These are phyloP conservation scores for Lacerta bilineata DNA, from an alignment of 2,797 vertebrate genomes.

Conservation along the genomic window DNA sequence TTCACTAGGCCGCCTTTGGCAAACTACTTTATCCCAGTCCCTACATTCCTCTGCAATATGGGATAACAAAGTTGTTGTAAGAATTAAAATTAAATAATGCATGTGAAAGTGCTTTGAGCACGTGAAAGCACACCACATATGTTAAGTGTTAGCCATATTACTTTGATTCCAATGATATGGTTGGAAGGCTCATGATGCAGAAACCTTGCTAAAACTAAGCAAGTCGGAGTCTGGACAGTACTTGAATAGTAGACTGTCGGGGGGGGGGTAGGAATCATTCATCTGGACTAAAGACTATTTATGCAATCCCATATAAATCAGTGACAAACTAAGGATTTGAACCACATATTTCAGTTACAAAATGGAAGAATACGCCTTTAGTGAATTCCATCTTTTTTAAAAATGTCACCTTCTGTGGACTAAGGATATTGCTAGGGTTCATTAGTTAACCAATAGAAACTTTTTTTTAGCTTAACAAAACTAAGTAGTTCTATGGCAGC, in stretches of 20 bases:
- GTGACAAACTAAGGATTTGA: neutral
- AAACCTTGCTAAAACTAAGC: neutral
- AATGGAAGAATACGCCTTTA: neutral
- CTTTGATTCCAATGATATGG: neutral
- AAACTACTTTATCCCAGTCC: no score
- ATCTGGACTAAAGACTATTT: neutral
- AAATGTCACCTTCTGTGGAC: neutral
- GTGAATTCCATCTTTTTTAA: neutral
- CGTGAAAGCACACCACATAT: no score
- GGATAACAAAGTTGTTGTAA: no score
- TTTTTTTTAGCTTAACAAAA: neutral
- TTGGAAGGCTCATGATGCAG: neutral
- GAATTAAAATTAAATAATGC: no score
- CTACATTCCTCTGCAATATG: no score
- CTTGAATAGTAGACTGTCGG: neutral
- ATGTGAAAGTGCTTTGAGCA: no score
- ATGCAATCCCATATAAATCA: neutral
- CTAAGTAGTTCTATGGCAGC: conserved; percentile 32
- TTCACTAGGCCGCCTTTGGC: no score
- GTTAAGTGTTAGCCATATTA: neutral
- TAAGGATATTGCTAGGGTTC: neutral
- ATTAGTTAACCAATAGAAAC: neutral
- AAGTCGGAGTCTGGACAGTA: neutral
- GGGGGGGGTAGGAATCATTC: neutral
- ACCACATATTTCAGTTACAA: neutral